phyloP scores from a whole-genome alignment of 2,113 vertebrate genomes.

The Crypturellus undulatus region DNA sequence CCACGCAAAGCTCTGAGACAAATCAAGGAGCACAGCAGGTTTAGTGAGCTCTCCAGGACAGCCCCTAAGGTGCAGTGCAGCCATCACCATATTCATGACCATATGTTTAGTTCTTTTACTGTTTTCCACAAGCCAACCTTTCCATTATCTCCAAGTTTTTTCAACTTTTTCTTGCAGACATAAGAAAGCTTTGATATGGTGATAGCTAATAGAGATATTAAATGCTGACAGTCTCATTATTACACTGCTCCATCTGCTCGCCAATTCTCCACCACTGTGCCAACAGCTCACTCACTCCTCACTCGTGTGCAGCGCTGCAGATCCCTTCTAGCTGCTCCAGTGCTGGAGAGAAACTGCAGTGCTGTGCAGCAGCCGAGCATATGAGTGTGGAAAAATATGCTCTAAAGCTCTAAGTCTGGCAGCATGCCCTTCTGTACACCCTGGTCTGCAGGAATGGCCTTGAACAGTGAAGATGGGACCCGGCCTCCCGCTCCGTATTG shows the following conservation, averaged over 20 bases:
- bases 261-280: neutral
- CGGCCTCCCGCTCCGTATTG: neutral
- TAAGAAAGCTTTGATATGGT: neutral
- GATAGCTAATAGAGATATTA: neutral
- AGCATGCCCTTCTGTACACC: neutral
- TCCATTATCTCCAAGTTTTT: neutral
- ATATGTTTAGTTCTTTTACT: neutral
- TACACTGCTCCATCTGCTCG: neutral
- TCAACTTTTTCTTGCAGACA: neutral
- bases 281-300: neutral
- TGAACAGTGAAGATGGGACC: neutral
- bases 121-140: neutral
- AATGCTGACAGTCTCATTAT: neutral
- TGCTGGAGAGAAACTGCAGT: constrained; percentile 25
- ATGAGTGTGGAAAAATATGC: neutral
- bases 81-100: neutral
- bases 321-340: neutral
- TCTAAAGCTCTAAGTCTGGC: constrained; percentile 36
- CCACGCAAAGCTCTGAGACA: neutral
- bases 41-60: neutral
- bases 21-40: neutral
- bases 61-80: neutral
- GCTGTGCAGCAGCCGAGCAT: constrained; percentile 23
- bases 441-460: constrained; percentile 7
- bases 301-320: neutral